Conservation (phyloP, 2,888 invertebrate genomes). For the Nephrotoma appendiculata region DNA sequence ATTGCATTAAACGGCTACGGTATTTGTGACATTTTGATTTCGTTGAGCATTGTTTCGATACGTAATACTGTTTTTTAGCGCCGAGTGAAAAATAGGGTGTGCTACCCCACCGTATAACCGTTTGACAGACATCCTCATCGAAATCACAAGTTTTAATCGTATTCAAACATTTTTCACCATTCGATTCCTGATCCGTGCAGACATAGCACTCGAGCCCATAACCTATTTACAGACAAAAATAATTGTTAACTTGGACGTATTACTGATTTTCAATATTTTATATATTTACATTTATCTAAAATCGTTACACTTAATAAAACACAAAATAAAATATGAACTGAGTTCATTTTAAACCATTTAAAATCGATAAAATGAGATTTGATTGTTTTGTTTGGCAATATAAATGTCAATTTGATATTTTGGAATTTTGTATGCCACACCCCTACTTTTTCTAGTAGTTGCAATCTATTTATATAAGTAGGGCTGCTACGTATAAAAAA, state of each 20-base stretch:
- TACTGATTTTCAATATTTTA: neutral
- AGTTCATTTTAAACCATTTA: neutral
- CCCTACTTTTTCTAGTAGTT: neutral
- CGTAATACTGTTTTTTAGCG: conserved; percentile 82
- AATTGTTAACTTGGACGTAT: no score
- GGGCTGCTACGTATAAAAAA: neutral
- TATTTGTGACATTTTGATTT: conserved; percentile 61
- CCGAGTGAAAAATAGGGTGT: conserved; percentile 93
- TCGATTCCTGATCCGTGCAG: conserved; percentile 83
- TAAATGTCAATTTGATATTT: neutral
- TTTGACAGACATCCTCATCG: conserved; percentile 72
- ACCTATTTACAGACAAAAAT: neutral
- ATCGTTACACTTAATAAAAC: neutral
- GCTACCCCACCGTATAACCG: conserved; percentile 81
- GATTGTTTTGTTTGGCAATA: neutral
- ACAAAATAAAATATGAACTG: neutral
- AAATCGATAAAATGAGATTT: neutral
- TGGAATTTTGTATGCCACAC: neutral
- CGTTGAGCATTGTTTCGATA: conserved; percentile 80
- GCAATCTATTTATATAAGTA: neutral
- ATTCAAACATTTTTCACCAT: conserved; percentile 81
- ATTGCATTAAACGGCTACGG: conserved; percentile 53
- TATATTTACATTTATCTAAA: neutral
- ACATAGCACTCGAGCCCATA: conserved; percentile 70
- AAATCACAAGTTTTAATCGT: conserved; percentile 84